These are phyloP conservation scores for Andrena marginata DNA, from an alignment of 2,888 invertebrate species.

Conservation along the genomic window DNA sequence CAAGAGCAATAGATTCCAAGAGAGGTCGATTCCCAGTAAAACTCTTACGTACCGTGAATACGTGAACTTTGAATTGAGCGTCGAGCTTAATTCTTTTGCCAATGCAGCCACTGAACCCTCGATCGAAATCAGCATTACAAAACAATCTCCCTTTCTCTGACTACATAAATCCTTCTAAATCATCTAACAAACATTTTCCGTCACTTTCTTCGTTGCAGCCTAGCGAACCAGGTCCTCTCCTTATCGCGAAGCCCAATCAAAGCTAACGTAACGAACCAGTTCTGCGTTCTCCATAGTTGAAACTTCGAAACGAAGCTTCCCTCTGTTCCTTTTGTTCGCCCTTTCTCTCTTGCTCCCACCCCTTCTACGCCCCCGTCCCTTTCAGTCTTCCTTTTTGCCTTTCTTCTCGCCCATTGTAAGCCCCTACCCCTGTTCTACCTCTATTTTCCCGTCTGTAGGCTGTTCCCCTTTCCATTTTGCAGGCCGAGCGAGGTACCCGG, in stretches of 20 bases:
- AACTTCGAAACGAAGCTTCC: neutral
- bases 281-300: neutral
- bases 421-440: neutral
- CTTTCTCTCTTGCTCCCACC: neutral
- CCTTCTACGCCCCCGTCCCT: neutral
- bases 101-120: neutral
- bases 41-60: neutral
- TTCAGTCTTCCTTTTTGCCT: neutral
- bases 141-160: neutral
- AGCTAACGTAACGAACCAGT: slow-evolving; percentile 35
- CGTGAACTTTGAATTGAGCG: neutral
- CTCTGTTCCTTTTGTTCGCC: neutral
- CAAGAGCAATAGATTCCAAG: neutral
- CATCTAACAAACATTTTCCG: neutral
- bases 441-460: neutral
- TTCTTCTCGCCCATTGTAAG: slow-evolving; percentile 18
- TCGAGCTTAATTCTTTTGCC: neutral
- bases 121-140: too few species aligned
- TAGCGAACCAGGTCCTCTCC: slow-evolving; percentile 11
- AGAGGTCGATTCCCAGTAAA: neutral
- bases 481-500: neutral
- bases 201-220: neutral
- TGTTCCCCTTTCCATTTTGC: slow-evolving; percentile 4
- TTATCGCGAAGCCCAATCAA: slow-evolving; percentile 21
- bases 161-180: neutral